Percentiles rank a stretch among this genome's conserved stretches.
Evolutionary conservation across 2,797 vertebrate species (phyloP).

Genomic region (Fistularia tabacaria): DNA sequence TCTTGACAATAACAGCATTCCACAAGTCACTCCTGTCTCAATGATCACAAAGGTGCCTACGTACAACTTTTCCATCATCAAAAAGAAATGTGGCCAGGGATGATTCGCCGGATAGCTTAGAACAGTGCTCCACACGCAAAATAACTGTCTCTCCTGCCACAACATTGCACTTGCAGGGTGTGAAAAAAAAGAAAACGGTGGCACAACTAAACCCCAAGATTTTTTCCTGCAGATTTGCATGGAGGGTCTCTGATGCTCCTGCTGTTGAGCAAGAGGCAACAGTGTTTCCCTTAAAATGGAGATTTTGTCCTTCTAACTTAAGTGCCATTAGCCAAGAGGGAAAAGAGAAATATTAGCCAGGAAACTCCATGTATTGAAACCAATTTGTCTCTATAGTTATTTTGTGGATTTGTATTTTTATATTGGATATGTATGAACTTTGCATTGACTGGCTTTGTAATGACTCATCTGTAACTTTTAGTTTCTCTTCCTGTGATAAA

Average conservation of each 20-base stretch:
- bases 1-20: constrained; percentile 68
- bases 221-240: constrained; percentile 32
- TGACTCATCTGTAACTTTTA: constrained; percentile 65
- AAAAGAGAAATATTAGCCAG: constrained; percentile 65
- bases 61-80: constrained; percentile 62
- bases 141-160: constrained; percentile 45
- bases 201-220: constrained; percentile 31
- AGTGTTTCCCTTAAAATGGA: constrained; percentile 60
- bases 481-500: constrained; percentile 54
- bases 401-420: constrained; percentile 87
- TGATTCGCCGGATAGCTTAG: constrained; percentile 60
- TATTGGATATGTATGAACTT: constrained; percentile 79
- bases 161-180: constrained; percentile 54
- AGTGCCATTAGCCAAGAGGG: constrained; percentile 81
- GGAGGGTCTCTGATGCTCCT: constrained; percentile 22
- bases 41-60: constrained; percentile 79
- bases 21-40: constrained; percentile 72
- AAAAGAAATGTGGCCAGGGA: constrained; percentile 54
- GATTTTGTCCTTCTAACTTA: constrained; percentile 75
- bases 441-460: constrained; percentile 80
- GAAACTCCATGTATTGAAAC: constrained; percentile 72
- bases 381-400: constrained; percentile 78
- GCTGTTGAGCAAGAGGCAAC: constrained; percentile 31
- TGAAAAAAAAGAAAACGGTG: constrained; percentile 45
- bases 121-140: constrained; percentile 54